phyloP scores from a whole-genome alignment of 2,797 vertebrate genomes.

The Platalea minor region DNA sequence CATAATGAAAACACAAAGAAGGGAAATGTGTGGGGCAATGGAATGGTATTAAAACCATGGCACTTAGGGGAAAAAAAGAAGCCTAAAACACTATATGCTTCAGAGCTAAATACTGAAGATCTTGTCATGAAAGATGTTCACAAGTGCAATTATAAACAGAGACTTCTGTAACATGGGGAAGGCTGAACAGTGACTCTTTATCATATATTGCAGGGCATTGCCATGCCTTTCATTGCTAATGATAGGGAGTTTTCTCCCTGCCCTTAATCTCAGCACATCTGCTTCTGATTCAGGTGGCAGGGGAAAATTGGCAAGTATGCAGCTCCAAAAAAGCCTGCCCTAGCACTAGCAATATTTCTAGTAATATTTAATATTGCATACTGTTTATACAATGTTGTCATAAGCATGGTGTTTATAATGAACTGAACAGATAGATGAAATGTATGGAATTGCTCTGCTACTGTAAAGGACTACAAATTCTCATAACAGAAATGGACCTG shows the following conservation, averaged over 20 bases:
- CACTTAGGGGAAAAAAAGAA: background rate
- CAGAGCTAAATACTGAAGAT: background rate
- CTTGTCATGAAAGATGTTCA: background rate
- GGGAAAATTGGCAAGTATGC: background rate
- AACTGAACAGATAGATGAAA: background rate
- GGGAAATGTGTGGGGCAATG: constrained; percentile 34
- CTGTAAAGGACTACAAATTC: background rate
- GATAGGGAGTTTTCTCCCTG: background rate
- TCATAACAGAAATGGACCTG: background rate
- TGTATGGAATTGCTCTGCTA: background rate
- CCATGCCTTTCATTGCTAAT: background rate
- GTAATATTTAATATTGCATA: background rate
- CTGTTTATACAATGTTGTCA: background rate
- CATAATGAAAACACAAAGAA: constrained; percentile 60
- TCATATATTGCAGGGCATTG: background rate
- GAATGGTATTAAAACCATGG: background rate
- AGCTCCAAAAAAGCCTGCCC: background rate
- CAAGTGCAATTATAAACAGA: background rate
- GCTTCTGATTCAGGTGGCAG: constrained; percentile 18
- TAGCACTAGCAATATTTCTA: background rate
- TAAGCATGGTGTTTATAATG: background rate
- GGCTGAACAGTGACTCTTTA: background rate
- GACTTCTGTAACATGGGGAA: background rate
- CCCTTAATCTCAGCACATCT: background rate
- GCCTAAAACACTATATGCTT: background rate